These are phyloP conservation scores for Ligdia adustata DNA, from an alignment of 2,888 invertebrate genomes.

Conservation along the genomic window DNA sequence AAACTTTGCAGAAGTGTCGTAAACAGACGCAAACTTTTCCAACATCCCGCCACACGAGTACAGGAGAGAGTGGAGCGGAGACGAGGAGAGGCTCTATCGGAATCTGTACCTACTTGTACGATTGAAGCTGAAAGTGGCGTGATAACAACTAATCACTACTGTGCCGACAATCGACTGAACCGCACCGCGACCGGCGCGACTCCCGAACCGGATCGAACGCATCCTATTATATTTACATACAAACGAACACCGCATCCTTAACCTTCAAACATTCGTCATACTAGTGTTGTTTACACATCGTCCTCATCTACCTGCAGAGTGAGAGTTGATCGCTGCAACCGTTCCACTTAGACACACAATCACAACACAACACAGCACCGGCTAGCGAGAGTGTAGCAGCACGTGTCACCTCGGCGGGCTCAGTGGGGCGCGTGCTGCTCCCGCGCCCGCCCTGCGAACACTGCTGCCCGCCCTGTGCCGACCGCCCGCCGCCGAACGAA, in stretches of 20 bases:
- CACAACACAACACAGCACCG: constrained; percentile 29
- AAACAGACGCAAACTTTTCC: constrained; percentile 3
- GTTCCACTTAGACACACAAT: constrained; percentile 5
- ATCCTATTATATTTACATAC: constrained; percentile 30
- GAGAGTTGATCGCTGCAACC: too few species aligned
- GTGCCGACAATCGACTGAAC: constrained; percentile 14
- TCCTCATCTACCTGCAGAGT: too few species aligned
- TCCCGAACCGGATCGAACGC: too few species aligned
- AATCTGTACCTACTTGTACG: too few species aligned
- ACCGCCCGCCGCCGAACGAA: constrained; percentile 64
- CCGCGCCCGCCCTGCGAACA: constrained; percentile 44
- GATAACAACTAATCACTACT: constrained; percentile 17
- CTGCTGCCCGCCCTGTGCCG: constrained; percentile 49
- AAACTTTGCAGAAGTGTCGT: background rate
- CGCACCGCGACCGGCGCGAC: constrained; percentile 12
- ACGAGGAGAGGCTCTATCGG: too few species aligned
- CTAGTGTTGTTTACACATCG: too few species aligned
- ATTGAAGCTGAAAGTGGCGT: background rate
- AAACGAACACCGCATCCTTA: constrained; percentile 24
- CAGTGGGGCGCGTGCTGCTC: constrained; percentile 17
- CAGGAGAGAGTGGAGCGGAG: background rate
- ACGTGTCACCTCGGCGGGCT: background rate
- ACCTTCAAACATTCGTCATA: too few species aligned
- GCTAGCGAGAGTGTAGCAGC: background rate
- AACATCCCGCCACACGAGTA: background rate